Percentiles rank a stretch among this genome's conserved stretches.
Evolutionary conservation across 2,888 invertebrate species (phyloP).

Genomic region (Oxycera nigricornis): DNA sequence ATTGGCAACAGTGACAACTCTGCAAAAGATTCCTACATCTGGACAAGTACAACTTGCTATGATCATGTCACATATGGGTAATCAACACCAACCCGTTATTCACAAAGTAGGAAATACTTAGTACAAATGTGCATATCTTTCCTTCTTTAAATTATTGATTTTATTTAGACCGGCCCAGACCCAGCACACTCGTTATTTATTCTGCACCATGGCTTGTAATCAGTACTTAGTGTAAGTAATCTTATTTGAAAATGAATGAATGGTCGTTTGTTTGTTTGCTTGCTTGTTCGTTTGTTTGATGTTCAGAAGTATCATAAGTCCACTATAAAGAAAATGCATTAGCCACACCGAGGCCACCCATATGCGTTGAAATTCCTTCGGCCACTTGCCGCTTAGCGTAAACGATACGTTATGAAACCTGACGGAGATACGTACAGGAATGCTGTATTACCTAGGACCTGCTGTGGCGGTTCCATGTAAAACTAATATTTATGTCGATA

Average conservation of each 20-base stretch:
- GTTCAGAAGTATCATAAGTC: not conserved
- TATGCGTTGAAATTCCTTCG: constrained; percentile 12
- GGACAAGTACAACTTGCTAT: constrained; percentile 16
- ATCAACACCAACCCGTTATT: constrained; percentile 37
- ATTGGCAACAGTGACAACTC: constrained; percentile 26
- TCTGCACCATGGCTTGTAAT: constrained; percentile 33
- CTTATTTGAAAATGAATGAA: constrained; percentile 29
- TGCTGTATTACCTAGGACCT: too few relatives aligned
- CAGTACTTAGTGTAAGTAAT: constrained; percentile 23
- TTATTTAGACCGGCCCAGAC: constrained; percentile 11
- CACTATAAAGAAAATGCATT: constrained; percentile 8
- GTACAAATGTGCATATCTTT: constrained; percentile 34
- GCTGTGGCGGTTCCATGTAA: too few relatives aligned
- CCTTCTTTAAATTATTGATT: constrained; percentile 16
- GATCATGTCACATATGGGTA: constrained; percentile 37
- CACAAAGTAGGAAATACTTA: constrained; percentile 34
- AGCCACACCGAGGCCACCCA: not conserved
- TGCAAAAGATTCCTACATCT: not conserved
- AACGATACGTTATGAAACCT: constrained; percentile 15
- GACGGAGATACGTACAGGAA: constrained; percentile 11
- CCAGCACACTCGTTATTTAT: constrained; percentile 4
- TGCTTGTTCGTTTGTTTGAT: not conserved
- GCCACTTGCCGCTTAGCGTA: not conserved
- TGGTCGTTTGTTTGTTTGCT: not conserved
- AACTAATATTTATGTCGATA: too few relatives aligned